These are phyloP conservation scores for Nezara viridula DNA, from an alignment of 2,888 invertebrate species.

Conservation along the genomic window DNA sequence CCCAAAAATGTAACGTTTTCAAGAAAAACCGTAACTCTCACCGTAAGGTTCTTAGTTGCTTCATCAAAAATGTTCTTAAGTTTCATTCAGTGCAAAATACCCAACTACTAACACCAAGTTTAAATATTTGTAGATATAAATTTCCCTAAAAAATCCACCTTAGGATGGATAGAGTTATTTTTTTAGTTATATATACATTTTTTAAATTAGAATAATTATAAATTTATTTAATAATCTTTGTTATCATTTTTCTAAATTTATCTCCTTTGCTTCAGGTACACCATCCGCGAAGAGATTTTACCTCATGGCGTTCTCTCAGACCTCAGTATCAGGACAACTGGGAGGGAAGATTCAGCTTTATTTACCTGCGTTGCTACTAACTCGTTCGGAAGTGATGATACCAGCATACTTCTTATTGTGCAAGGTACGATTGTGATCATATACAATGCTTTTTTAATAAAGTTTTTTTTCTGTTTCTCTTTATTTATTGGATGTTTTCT, in stretches of 20 bases:
- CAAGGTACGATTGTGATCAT: slow-evolving; percentile 75
- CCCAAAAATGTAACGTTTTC: no score
- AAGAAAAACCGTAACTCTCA: no score
- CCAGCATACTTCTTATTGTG: slow-evolving; percentile 95
- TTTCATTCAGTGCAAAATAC: no score
- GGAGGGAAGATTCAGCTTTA: slow-evolving; percentile 88
- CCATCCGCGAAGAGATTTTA: slow-evolving; percentile 82
- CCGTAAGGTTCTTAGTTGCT: no score
- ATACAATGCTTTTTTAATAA: not conserved
- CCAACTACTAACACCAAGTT: no score
- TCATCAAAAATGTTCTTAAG: no score
- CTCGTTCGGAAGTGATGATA: slow-evolving; percentile 93
- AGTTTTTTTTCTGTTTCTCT: not conserved
- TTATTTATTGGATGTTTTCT: no score
- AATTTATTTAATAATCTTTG: not conserved
- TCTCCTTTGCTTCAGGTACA: slow-evolving; percentile 68
- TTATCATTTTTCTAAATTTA: not conserved
- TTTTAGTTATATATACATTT: no score
- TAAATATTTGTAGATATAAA: no score
- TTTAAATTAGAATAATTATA: no score
- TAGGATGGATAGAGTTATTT: no score
- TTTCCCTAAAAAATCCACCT: no score
- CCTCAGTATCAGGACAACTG: slow-evolving; percentile 89
- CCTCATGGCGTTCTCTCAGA: slow-evolving; percentile 90
- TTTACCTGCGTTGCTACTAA: slow-evolving; percentile 95